Percentiles rank a stretch among this genome's conserved stretches.
Conservation (phyloP, 2,888 invertebrate species). For the Urechis unicinctus region DNA sequence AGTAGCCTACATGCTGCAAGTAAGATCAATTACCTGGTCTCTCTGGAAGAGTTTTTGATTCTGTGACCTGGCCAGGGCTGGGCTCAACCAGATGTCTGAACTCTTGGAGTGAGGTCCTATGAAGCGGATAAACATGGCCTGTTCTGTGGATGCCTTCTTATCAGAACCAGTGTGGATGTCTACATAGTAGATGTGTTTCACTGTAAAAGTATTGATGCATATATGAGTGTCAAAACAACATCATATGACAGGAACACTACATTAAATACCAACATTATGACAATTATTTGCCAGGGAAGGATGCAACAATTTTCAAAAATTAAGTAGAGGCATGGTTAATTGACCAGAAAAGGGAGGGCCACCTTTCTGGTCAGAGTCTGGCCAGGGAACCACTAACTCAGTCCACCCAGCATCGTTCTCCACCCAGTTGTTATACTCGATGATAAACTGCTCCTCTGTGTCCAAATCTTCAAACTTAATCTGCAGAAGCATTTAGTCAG, state of each 20-base stretch:
- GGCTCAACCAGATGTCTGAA: neutral
- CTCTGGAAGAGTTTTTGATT: neutral
- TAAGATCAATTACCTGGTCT: neutral
- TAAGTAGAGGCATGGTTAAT: too few species aligned
- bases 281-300: neutral
- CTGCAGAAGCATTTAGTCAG: neutral
- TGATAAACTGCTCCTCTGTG: neutral
- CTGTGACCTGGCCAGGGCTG: neutral
- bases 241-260: too few species aligned
- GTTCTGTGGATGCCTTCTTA: neutral
- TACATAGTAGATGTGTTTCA: neutral
- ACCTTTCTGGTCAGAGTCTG: neutral
- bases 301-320: too few species aligned
- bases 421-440: neutral
- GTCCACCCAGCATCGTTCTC: neutral
- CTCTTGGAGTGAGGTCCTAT: neutral
- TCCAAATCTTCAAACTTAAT: constrained; percentile 3
- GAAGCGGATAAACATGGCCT: neutral
- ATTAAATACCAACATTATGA: too few species aligned
- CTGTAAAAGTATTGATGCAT: too few species aligned
- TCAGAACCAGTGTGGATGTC: neutral
- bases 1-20: too few species aligned
- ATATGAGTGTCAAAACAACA: too few species aligned
- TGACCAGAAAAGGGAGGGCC: too few species aligned
- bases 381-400: neutral